Base-by-base conservation (phyloP, 2,797 vertebrate genomes). In the Crenuchus spilurus region DNA sequence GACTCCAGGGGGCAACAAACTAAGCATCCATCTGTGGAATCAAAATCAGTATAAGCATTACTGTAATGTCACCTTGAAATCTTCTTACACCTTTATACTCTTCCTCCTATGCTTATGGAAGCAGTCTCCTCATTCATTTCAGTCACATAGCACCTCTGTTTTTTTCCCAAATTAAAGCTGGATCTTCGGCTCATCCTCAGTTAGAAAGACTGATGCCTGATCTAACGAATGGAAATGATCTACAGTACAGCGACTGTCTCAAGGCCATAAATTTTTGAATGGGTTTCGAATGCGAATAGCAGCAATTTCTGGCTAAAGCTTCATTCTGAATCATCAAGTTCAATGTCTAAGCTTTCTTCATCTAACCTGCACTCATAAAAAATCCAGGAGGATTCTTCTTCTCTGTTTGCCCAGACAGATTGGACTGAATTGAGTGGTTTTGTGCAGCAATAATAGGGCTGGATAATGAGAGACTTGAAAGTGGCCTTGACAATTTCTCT, bases 401-500 rank as follows among this genome's bases (percentile, higher is more conserved):
- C 39, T 49, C n/a, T n/a, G n/a, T n/a, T n/a, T n/a, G n/a, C n/a
- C n/a, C n/a, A n/a, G n/a, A n/a, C n/a, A n/a, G n/a, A n/a, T n/a
- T n/a, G n/a, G n/a, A n/a, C n/a, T n/a, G n/a, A n/a, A n/a, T n/a
- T n/a, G n/a, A n/a, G n/a, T 20, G 49, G 4, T 58, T 42, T 58
- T 48, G 18, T 46, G 18, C 54, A 22, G 52, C 24, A 70, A 49
- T 48, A 71, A 41, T 61, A 48, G 44, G 42, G 51, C 39, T 75
- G 64, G 72, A 61, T 49, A 68, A 68, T 75, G 55, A 68, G 72
- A n/a, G 28, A 33, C n/a, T n/a, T 61, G 35, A 51, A 67, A 22
- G 7, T 26, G 16, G 20, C 30, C 42, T 70, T 20, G n/a, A 58
- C 28, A 69, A 20, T 24, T 16, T n/a, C n/a, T n/a, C n/a, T n/a